These are phyloP conservation scores for Poeciliopsis infans DNA, from an alignment of 2,797 vertebrate genomes.

Conservation along the genomic window DNA sequence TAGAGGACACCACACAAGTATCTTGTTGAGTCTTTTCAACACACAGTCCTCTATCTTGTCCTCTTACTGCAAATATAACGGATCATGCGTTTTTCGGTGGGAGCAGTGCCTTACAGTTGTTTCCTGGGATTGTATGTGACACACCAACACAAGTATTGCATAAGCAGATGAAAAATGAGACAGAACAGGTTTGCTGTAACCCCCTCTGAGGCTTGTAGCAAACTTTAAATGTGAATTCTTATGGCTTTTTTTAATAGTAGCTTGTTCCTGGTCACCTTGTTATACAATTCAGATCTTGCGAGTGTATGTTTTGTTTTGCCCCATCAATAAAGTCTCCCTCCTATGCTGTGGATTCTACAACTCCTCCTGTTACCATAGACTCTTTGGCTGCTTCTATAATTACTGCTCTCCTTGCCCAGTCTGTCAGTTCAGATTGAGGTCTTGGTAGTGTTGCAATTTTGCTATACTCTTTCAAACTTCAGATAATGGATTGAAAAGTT, in stretches of 20 bases:
- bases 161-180: not conserved
- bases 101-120: not conserved
- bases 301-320: not conserved
- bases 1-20: not conserved
- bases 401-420: not conserved
- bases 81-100: not conserved
- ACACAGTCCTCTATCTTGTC: not conserved
- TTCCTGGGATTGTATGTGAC: not conserved
- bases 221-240: not conserved
- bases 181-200: not conserved
- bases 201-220: too few relatives aligned
- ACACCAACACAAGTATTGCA: not conserved
- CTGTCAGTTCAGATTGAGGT: not conserved
- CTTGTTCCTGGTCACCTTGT: not conserved
- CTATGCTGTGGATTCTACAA: not conserved
- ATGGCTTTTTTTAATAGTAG: not conserved
- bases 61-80: not conserved
- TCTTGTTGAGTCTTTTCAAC: not conserved
- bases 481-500: not conserved
- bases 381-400: not conserved
- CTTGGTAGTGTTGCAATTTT: not conserved
- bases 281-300: not conserved
- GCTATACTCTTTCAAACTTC: not conserved
- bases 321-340: not conserved
- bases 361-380: not conserved